A percentile compares a stretch with the other conserved stretches of the same genome.
phyloP scores from a whole-genome alignment of 1,140 invertebrate genomes.

The Leptestheria dahalacensis region DNA sequence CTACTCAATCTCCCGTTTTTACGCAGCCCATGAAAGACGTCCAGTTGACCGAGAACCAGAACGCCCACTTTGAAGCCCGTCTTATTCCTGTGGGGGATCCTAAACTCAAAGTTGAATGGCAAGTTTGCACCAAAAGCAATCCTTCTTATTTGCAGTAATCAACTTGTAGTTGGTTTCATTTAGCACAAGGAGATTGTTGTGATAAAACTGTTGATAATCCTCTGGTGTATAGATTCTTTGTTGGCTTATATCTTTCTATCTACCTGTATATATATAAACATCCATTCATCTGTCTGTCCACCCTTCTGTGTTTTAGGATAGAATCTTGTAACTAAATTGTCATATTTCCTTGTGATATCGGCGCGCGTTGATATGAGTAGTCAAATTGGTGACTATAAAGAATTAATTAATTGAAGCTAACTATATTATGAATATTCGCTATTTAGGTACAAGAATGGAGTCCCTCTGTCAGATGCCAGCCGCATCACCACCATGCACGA shows the following conservation, averaged over 20 bases:
- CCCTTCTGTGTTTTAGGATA: conserved; percentile 36
- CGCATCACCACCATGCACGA: conserved; percentile 86
- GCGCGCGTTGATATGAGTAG: no score
- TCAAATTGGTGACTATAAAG: conserved; percentile 85
- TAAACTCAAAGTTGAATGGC: conserved; percentile 85
- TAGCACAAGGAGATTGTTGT: conserved; percentile 86
- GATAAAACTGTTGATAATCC: conserved; percentile 83
- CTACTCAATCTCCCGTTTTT: conserved; percentile 82
- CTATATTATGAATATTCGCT: conserved; percentile 88
- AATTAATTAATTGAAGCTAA: conserved; percentile 72
- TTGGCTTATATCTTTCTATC: conserved; percentile 83
- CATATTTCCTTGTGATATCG: no score
- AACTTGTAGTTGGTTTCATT: no score
- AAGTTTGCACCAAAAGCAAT: no score
- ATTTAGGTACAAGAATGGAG: conserved; percentile 85
- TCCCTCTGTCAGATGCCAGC: conserved; percentile 68
- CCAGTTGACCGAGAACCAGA: conserved; percentile 74
- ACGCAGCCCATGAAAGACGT: conserved; percentile 76
- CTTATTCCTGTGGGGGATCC: conserved; percentile 91
- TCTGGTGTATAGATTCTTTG: conserved; percentile 84
- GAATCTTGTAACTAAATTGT: no score
- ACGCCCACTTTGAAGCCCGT: conserved; percentile 88
- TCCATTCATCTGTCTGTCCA: conserved; percentile 81
- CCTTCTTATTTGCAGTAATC: no score
- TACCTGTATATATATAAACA: conserved; percentile 90